A percentile compares a stretch with the other conserved stretches of the same genome.
Conservation (phyloP, 2,888 invertebrate genomes). For the Acleris sparsana region DNA sequence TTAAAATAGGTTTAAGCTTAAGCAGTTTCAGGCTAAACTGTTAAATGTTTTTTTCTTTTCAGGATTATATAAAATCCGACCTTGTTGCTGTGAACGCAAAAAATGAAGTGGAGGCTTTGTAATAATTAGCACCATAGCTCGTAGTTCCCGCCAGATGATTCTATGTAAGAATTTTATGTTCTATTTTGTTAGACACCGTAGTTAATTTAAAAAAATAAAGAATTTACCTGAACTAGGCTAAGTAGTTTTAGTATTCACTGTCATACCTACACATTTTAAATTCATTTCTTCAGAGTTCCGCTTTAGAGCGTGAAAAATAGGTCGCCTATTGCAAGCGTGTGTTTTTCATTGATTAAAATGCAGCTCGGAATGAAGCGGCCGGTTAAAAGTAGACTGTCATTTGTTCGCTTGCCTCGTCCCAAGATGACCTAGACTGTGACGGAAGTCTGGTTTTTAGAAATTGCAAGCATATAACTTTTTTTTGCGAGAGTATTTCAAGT, state of each 20-base stretch:
- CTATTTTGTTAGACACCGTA: slow-evolving; percentile 31
- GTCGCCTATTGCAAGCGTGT: slow-evolving; percentile 29
- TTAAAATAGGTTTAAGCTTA: not conserved
- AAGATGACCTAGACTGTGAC: slow-evolving; percentile 1
- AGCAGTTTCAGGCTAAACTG: not conserved
- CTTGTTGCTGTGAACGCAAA: slow-evolving; percentile 52
- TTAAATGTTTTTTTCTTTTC: slow-evolving; percentile 48
- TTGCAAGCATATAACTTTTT: not conserved
- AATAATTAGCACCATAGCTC: slow-evolving; percentile 40
- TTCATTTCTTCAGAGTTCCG: slow-evolving; percentile 9
- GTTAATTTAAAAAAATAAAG: slow-evolving; percentile 35
- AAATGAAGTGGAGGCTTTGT: slow-evolving; percentile 68
- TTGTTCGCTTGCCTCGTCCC: slow-evolving; percentile 21
- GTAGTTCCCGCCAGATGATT: slow-evolving; percentile 35
- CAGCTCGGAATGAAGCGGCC: slow-evolving; percentile 28
- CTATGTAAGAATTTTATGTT: slow-evolving; percentile 35
- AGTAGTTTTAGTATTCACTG: slow-evolving; percentile 20
- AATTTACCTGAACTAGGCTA: slow-evolving; percentile 34
- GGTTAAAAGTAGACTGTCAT: slow-evolving; percentile 22
- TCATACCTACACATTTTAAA: slow-evolving; percentile 10
- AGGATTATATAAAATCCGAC: slow-evolving; percentile 67
- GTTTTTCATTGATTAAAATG: slow-evolving; percentile 36
- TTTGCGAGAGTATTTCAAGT: not conserved
- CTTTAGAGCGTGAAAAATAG: slow-evolving; percentile 16
- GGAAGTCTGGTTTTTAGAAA: not conserved